Percentiles rank a stretch among this genome's conserved stretches.
Evolutionary conservation across 2,797 vertebrate genomes (phyloP).

Genomic region (Rhinatrema bivittatum): DNA sequence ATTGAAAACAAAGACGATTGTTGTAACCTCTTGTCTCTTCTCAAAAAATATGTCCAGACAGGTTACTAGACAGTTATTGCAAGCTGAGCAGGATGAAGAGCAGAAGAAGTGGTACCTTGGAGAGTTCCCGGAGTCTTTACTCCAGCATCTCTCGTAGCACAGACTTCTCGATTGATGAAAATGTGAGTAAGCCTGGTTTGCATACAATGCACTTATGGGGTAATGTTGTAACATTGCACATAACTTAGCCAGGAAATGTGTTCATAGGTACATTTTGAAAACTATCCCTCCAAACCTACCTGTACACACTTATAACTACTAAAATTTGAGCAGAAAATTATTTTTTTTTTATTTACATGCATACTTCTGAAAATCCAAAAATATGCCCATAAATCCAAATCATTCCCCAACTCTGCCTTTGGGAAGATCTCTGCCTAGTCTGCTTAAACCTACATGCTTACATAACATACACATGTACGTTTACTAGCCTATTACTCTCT

Average conservation of each 20-base stretch:
- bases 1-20: too few species aligned
- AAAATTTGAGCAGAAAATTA: too few species aligned
- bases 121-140: conserved; percentile 48
- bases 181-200: conserved; percentile 36
- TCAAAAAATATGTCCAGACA: neutral
- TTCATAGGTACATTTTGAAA: too few species aligned
- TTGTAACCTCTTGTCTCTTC: neutral
- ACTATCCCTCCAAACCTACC: too few species aligned
- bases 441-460: too few species aligned
- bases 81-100: conserved; percentile 39
- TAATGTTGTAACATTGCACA: neutral
- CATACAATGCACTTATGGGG: neutral
- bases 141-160: conserved; percentile 58
- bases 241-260: too few species aligned
- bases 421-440: too few species aligned
- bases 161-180: conserved; percentile 44
- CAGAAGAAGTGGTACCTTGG: conserved; percentile 43
- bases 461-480: too few species aligned
- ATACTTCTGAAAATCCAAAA: too few species aligned
- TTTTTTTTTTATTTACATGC: too few species aligned
- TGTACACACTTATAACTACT: too few species aligned
- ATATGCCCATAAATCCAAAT: neutral
- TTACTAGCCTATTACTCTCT: too few species aligned
- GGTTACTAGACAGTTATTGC: conserved; percentile 2
- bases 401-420: neutral